A percentile compares a stretch with the other conserved stretches of the same genome.
Conservation (phyloP, 1,140 invertebrate species). For the Frieseomelitta varia region DNA sequence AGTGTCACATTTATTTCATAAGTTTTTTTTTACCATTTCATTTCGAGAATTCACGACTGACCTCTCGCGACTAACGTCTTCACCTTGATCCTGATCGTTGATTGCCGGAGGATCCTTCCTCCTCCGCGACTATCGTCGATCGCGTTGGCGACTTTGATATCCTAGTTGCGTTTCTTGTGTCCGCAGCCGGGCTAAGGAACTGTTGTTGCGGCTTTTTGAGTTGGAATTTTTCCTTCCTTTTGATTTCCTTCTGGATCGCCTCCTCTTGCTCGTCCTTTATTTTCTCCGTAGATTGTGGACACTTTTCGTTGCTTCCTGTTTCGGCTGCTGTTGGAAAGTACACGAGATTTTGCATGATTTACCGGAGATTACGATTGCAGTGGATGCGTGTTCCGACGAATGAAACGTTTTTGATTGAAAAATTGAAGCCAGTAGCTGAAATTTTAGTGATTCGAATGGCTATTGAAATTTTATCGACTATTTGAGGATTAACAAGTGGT, state of each 20-base stretch:
- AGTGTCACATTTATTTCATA: background rate
- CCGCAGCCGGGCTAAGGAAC: conserved; percentile 42
- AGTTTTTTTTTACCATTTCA: background rate
- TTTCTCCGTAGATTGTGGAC: conserved; percentile 31
- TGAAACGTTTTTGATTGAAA: too few species aligned
- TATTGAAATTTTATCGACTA: too few species aligned
- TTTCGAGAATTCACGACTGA: conserved; percentile 20
- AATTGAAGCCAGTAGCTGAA: too few species aligned
- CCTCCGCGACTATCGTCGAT: background rate
- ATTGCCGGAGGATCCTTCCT: background rate
- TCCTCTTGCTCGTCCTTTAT: conserved; percentile 53
- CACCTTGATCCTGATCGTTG: conserved; percentile 34
- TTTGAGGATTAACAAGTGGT: too few species aligned
- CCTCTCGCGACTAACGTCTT: conserved; percentile 30
- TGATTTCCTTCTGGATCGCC: conserved; percentile 48
- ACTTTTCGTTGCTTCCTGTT: background rate
- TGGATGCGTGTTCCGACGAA: background rate
- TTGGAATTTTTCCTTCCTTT: conserved; percentile 15
- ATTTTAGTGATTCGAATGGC: too few species aligned
- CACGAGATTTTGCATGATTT: background rate
- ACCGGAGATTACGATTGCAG: background rate
- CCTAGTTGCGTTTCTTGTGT: background rate
- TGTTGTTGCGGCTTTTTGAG: conserved; percentile 58
- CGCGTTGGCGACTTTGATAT: background rate
- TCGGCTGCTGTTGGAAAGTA: background rate